Evolutionary conservation across 2,888 invertebrate genomes (phyloP).

Genomic region (Busseola fusca): DNA sequence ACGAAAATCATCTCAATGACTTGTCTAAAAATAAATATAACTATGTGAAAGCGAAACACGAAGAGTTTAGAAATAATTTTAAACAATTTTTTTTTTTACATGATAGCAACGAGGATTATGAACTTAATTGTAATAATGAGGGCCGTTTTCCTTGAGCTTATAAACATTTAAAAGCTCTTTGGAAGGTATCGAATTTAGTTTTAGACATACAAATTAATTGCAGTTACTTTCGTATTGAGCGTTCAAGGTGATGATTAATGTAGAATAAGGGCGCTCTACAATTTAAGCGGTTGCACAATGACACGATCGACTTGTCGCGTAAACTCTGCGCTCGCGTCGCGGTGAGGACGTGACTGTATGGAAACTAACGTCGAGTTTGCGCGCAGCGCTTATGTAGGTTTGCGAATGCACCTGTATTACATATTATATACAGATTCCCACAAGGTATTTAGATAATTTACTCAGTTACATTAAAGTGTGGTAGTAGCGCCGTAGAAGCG

Average conservation of each 20-base stretch:
- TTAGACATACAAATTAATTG: slow-evolving; percentile 25
- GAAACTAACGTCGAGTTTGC: not conserved
- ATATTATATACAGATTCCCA: not conserved
- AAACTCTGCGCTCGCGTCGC: no score
- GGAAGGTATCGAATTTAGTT: slow-evolving; percentile 31
- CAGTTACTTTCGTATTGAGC: slow-evolving; percentile 34
- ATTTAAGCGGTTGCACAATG: slow-evolving; percentile 19
- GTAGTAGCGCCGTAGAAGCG: not conserved
- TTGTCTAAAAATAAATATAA: slow-evolving; percentile 53
- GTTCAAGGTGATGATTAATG: slow-evolving; percentile 24
- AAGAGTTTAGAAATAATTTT: slow-evolving; percentile 49
- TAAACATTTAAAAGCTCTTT: slow-evolving; percentile 27
- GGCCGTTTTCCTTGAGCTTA: slow-evolving; percentile 31
- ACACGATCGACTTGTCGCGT: not conserved
- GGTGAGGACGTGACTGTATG: no score
- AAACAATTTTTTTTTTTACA: slow-evolving; percentile 37
- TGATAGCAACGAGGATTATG: slow-evolving; percentile 58
- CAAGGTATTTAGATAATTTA: not conserved
- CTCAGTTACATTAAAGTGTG: not conserved
- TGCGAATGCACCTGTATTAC: not conserved
- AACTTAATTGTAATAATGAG: slow-evolving; percentile 36
- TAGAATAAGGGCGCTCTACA: slow-evolving; percentile 19
- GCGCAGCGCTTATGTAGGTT: not conserved
- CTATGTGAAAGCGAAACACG: slow-evolving; percentile 57
- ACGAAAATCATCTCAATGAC: slow-evolving; percentile 44